Evolutionary conservation across 1,140 invertebrate genomes (phyloP).

Genomic region (Maniola jurtina): DNA sequence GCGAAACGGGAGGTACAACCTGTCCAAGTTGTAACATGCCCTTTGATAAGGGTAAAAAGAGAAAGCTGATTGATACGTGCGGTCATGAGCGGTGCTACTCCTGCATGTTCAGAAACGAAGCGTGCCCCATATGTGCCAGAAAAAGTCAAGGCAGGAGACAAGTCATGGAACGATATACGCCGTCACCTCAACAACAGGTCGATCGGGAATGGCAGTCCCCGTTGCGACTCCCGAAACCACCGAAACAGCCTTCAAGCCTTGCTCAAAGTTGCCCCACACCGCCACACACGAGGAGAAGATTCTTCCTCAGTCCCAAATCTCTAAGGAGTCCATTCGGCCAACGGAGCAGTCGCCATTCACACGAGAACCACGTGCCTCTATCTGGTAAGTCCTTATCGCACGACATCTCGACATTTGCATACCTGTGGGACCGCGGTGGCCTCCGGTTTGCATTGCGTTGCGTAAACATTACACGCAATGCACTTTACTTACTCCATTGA

Average conservation of each 20-base stretch:
- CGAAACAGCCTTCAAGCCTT: slow-evolving; percentile 72
- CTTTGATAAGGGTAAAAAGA: slow-evolving; percentile 96
- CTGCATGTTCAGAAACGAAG: slow-evolving; percentile 94
- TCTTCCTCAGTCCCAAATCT: slow-evolving; percentile 88
- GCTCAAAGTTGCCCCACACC: slow-evolving; percentile 87
- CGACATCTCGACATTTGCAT: slow-evolving; percentile 47
- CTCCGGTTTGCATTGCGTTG: slow-evolving; percentile 56
- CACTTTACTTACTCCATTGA: slow-evolving; percentile 50
- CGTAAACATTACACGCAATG: slow-evolving; percentile 48
- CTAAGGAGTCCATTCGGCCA: slow-evolving; percentile 85
- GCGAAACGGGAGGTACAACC: slow-evolving; percentile 79
- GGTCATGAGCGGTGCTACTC: slow-evolving; percentile 96
- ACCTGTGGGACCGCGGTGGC: slow-evolving; percentile 61
- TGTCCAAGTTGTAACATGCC: slow-evolving; percentile 94
- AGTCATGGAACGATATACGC: slow-evolving; percentile 69
- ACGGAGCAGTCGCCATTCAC: slow-evolving; percentile 66
- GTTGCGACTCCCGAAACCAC: slow-evolving; percentile 67
- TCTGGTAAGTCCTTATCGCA: slow-evolving; percentile 80
- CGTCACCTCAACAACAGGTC: slow-evolving; percentile 73
- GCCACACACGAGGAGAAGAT: slow-evolving; percentile 87
- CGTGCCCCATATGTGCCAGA: slow-evolving; percentile 90
- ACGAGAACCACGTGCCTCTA: slow-evolving; percentile 79
- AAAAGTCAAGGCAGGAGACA: slow-evolving; percentile 59
- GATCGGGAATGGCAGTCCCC: slow-evolving; percentile 69
- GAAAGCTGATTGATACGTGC: slow-evolving; percentile 95